Conservation (phyloP, 2,113 vertebrate species). For the Corydoras maculifer region DNA sequence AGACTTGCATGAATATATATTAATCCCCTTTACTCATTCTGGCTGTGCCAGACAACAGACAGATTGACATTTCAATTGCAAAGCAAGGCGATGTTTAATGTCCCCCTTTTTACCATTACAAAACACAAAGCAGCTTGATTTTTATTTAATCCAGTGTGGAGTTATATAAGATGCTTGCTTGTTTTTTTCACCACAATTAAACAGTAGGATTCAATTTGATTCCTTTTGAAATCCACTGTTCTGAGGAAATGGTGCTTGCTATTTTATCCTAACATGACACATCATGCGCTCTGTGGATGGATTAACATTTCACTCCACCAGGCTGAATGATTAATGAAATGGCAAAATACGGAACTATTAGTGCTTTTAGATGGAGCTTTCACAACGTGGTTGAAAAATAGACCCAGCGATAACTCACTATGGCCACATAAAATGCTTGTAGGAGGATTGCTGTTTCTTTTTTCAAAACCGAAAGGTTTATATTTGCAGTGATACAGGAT, state of each 20-base stretch:
- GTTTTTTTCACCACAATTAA: slow-evolving; percentile 1
- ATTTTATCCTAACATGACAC: slow-evolving; percentile 4
- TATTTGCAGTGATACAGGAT: not conserved
- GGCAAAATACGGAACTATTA: not conserved
- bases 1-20: slow-evolving; percentile 29
- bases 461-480: not conserved
- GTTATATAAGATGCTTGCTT: slow-evolving; percentile 25
- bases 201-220: slow-evolving; percentile 12
- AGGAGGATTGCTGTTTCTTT: too few species aligned
- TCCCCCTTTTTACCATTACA: slow-evolving; percentile 12
- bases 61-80: slow-evolving; percentile 31
- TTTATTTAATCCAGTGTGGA: slow-evolving; percentile 34
- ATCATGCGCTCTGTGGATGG: slow-evolving; percentile 4
- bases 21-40: slow-evolving; percentile 40
- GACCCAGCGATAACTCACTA: too few species aligned
- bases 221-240: slow-evolving; percentile 9
- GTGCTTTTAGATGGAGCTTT: not conserved
- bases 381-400: too few species aligned
- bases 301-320: not conserved
- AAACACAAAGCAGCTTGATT: slow-evolving; percentile 33
- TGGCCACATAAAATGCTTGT: too few species aligned
- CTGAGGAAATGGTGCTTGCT: slow-evolving; percentile 1
- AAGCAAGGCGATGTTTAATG: slow-evolving; percentile 7
- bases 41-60: slow-evolving; percentile 20
- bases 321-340: not conserved